phyloP scores from a whole-genome alignment of 2,797 vertebrate species.

The Gymnothorax reevesii region DNA sequence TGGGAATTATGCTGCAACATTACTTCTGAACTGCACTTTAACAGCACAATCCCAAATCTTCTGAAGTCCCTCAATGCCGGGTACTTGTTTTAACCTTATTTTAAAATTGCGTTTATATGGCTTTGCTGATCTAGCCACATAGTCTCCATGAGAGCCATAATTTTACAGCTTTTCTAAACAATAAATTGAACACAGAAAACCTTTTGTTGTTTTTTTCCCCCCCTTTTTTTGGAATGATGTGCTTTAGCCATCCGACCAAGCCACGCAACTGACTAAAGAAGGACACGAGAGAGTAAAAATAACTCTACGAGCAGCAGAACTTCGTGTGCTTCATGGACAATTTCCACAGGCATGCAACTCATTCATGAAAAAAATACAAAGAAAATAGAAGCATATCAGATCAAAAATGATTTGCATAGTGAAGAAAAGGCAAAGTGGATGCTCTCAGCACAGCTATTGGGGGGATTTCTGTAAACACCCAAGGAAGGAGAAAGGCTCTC shows the following conservation, averaged over 20 bases:
- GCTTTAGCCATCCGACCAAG: background rate
- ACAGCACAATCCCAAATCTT: background rate
- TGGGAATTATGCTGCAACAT: background rate
- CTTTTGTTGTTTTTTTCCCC: background rate
- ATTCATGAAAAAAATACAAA: background rate
- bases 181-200: background rate
- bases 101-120: background rate
- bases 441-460: background rate
- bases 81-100: background rate
- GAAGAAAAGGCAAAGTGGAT: background rate
- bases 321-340: background rate
- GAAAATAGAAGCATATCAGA: background rate
- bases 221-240: background rate
- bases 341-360: background rate
- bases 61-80: background rate
- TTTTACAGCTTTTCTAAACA: background rate
- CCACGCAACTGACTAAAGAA: slow-evolving; percentile 5
- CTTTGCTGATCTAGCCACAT: background rate
- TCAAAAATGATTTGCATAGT: background rate
- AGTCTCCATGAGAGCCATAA: background rate
- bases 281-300: background rate
- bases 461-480: background rate
- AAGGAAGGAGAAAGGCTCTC: background rate
- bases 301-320: background rate
- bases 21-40: background rate